Evolutionary conservation across 2,797 vertebrate genomes (phyloP), one percentile per base, ranked within the genome.

Genomic region (Artibeus lituratus): DNA sequence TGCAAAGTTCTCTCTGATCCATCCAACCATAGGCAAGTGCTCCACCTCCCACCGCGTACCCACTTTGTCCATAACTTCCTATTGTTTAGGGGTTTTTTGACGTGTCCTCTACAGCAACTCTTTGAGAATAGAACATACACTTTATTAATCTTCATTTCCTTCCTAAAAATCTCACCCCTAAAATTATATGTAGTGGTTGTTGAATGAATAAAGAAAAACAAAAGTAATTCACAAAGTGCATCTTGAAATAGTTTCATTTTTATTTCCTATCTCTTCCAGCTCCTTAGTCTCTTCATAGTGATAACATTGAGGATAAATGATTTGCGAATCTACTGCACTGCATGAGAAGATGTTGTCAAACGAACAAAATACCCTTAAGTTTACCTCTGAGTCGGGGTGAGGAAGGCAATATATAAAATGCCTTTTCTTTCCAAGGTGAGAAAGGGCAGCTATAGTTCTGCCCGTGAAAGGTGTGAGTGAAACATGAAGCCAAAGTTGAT

Each of bases 21-120:
- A 0, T 5, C 2, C n/a, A 62, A 29, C 59, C 32, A 3, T 7
- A 3, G 5, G n/a, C 35, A 55, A n/a, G 1, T 1, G 1, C 18
- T 32, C 2, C 39, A 11, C 18, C 11, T 24, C 18, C 4, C 11
- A 72, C 18, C 3, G 4, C 10, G 65, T 1, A 22, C 7, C 16
- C 4, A 24, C 11, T 42, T 82, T 44, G 10, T 85, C n/a, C 12
- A 8, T 26, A 21, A 67, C 11, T 62, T 77, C 22, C 21, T 42
- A 11, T 39, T 5, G 0, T 35, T 83, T 87, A 67, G n/a, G 1
- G 21, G 47, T 51, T 7, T 9, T 10, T 5, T 77, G 29, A 4
- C 35, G 15, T 65, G 5, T 59, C 12, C 6, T 10, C 15, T n/a
- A 22, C 2, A 26, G 35, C 32, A 24, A 82, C 51, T 55, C 19